A percentile compares a stretch with the other conserved stretches of the same genome.
phyloP scores from a whole-genome alignment of 2,113 vertebrate genomes.

The Numenius arquata region DNA sequence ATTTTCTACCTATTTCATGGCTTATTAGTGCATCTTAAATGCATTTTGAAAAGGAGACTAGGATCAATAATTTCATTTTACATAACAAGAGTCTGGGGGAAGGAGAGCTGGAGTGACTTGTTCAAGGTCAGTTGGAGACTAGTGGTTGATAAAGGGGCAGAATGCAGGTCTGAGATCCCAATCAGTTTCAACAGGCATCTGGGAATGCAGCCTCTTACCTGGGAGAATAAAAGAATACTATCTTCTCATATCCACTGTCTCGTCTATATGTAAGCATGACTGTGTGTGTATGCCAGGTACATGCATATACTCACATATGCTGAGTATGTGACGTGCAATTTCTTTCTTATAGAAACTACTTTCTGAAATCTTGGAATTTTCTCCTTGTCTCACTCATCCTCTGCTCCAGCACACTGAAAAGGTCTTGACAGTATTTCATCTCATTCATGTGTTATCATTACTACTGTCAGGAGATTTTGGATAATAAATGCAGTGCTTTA shows the following conservation, averaged over 20 bases:
- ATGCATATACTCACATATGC: neutral
- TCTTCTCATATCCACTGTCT: neutral
- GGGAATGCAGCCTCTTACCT: neutral
- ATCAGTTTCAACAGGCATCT: neutral
- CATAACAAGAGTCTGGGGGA: neutral
- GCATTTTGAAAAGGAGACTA: neutral
- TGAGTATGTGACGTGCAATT: neutral
- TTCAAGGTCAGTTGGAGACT: neutral
- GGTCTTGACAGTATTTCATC: slow-evolving; percentile 47
- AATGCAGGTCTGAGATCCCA: neutral
- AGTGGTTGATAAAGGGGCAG: neutral
- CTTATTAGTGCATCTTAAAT: slow-evolving; percentile 16
- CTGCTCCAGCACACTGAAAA: slow-evolving; percentile 2
- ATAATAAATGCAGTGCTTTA: slow-evolving; percentile 66
- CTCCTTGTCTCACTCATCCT: neutral
- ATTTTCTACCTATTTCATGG: slow-evolving; percentile 23
- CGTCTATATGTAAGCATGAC: neutral
- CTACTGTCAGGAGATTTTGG: slow-evolving; percentile 50
- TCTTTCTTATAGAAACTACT: neutral
- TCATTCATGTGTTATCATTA: slow-evolving; percentile 63
- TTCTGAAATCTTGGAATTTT: slow-evolving; percentile 15
- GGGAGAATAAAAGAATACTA: neutral
- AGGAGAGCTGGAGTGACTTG: neutral
- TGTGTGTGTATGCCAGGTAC: neutral
- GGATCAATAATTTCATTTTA: slow-evolving; percentile 36